Percentiles rank a stretch among this genome's conserved stretches.
Conservation (phyloP, 2,113 vertebrate species). For the Onychostruthus taczanowskii region DNA sequence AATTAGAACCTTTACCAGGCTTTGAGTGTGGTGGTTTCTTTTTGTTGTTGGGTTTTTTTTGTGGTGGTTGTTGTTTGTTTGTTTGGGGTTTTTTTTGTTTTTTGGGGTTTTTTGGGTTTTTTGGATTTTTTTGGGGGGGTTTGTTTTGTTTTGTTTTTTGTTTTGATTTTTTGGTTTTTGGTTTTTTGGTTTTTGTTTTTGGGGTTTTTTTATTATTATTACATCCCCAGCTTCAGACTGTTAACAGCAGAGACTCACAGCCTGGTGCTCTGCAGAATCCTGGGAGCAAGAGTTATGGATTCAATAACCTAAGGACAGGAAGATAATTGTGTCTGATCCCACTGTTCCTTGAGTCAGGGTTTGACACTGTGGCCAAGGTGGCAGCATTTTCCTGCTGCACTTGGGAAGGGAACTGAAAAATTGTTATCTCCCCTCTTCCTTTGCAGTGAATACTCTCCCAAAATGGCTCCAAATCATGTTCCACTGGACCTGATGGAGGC, state of each 20-base stretch:
- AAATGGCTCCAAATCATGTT: background rate
- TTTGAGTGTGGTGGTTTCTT: background rate
- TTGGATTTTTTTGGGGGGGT: no score
- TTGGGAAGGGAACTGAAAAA: background rate
- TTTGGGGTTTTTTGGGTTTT: no score
- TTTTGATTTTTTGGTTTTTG: no score
- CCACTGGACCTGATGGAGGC: background rate
- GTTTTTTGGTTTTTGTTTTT: background rate
- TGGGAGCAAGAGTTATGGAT: background rate
- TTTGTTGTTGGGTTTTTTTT: no score
- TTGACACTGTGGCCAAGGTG: background rate
- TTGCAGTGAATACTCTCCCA: background rate
- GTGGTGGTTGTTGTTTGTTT: background rate
- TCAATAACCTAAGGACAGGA: background rate
- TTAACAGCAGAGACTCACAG: background rate
- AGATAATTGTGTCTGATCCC: background rate
- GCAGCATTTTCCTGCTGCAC: background rate
- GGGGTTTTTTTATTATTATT: background rate
- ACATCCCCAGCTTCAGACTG: background rate
- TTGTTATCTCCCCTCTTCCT: background rate
- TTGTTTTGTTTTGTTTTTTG: no score
- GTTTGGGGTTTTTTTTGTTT: no score
- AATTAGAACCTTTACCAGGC: background rate
- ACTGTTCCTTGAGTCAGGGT: background rate
- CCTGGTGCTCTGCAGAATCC: background rate